phyloP scores from a whole-genome alignment of 1,140 invertebrate species.

The Bombus vancouverensis region DNA sequence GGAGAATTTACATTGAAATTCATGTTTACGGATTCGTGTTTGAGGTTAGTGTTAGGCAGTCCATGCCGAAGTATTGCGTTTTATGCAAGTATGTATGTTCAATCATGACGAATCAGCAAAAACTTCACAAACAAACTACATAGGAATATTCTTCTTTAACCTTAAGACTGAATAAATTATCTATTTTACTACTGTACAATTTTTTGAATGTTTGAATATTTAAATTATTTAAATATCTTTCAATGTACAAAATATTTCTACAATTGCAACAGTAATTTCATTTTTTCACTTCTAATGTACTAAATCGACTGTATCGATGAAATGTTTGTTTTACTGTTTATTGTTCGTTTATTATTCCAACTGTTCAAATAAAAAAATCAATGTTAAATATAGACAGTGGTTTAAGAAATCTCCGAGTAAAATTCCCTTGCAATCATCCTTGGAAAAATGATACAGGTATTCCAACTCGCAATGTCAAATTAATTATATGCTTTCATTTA shows the following conservation, averaged over 20 bases:
- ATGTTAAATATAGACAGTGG: too few relatives aligned
- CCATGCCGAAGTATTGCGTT: slow-evolving; percentile 5
- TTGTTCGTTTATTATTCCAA: too few relatives aligned
- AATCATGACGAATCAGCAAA: neutral
- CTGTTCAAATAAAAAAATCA: too few relatives aligned
- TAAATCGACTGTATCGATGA: too few relatives aligned
- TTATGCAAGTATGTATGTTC: neutral
- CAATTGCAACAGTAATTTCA: too few relatives aligned
- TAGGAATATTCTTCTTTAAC: neutral
- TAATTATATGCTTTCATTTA: too few relatives aligned
- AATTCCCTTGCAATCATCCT: too few relatives aligned
- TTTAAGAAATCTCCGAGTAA: too few relatives aligned
- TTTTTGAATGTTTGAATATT: neutral
- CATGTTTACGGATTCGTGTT: slow-evolving; percentile 15
- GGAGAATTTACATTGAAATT: slow-evolving; percentile 17
- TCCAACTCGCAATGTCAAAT: too few relatives aligned
- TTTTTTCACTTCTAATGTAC: too few relatives aligned
- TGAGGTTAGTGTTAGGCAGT: slow-evolving; percentile 22
- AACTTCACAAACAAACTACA: neutral
- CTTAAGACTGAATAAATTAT: neutral
- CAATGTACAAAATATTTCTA: neutral
- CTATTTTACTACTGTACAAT: neutral
- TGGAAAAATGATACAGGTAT: too few relatives aligned
- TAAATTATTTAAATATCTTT: neutral
- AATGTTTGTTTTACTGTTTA: too few relatives aligned